Evolutionary conservation across 2,113 vertebrate species (phyloP), one percentile per base, ranked within the genome.

Genomic region (Vidua chalybeata): DNA sequence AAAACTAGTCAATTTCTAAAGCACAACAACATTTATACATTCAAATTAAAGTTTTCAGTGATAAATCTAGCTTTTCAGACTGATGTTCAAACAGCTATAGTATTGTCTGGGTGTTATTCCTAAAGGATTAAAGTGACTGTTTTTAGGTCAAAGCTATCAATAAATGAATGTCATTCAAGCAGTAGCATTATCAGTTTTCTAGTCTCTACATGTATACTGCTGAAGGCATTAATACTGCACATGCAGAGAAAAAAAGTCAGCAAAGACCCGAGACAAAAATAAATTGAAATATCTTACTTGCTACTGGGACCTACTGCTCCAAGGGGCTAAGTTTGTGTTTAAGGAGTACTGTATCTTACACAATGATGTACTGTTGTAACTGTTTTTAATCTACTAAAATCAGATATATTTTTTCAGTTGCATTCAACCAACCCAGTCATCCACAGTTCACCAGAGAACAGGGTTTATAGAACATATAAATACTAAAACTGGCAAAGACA

Each of bases 81-180:
- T 85, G 91, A 97, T 96, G 89, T 87, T 90, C 62, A 91, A 97
- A 97, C 84, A 95, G 77, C 55, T 81, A 79, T 18, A 75, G 90
- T 86, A 97, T 48, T 95, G 90, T 93, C 90, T 97, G 49, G 0
- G 71, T 46, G 93, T 62, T 95, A 97, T 97, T 97, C 97, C 87
- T 93, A 71, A 85, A 96, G 93, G 82, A 95, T 97, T 95, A 89
- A 96, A 96, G 94, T 87, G 84, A 93, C 89, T 95, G 93, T 58
- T 96, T 97, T 97, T 96, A 97, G 97, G 97, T 98, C 97, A 98
- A 97, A 98, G 90, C 90, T 97, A 98, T 97, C 97, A 97, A 97
- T 97, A 98, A 97, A 97, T 92, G 97, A 97, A 97, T 97, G 98
- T 98, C 98, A 99, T 98, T 99, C 98, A 99, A 98, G 94, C 92